phyloP scores from a whole-genome alignment of 2,113 vertebrate genomes.

The Gasterosteus aculeatus region DNA sequence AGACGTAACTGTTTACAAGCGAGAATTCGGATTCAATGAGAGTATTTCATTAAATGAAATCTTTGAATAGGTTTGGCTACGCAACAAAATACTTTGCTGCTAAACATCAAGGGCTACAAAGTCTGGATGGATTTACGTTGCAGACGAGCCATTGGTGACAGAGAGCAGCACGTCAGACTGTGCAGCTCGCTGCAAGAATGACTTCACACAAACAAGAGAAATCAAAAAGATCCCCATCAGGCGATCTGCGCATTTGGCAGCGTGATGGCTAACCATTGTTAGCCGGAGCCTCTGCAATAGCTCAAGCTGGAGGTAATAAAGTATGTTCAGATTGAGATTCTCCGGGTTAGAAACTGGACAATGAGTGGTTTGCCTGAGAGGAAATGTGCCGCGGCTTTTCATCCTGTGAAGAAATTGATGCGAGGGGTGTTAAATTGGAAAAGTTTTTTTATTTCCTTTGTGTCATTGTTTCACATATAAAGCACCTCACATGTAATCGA shows the following conservation, averaged over 20 bases:
- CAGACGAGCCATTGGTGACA: neutral
- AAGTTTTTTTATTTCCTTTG: constrained; percentile 10
- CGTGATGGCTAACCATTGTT: neutral
- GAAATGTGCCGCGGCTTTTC: constrained; percentile 8
- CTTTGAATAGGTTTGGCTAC: too few species aligned
- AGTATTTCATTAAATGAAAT: neutral
- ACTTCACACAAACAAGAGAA: constrained; percentile 1
- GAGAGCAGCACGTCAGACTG: neutral
- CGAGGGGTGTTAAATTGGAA: constrained; percentile 19
- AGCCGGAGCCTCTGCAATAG: neutral
- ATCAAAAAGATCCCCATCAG: neutral
- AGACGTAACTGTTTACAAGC: neutral
- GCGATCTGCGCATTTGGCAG: constrained; percentile 8
- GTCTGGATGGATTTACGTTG: neutral
- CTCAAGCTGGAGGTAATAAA: neutral
- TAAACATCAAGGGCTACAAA: neutral
- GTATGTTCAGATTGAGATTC: constrained; percentile 21
- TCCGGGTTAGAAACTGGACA: constrained; percentile 11
- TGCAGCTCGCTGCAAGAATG: neutral
- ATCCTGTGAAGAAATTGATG: constrained; percentile 16
- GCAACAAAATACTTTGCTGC: neutral
- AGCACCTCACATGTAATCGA: neutral
- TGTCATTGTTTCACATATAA: neutral
- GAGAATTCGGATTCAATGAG: neutral
- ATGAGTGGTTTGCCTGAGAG: constrained; percentile 8